Base-by-base conservation (phyloP, 2,113 vertebrate genomes). In the Zosterops lateralis region DNA sequence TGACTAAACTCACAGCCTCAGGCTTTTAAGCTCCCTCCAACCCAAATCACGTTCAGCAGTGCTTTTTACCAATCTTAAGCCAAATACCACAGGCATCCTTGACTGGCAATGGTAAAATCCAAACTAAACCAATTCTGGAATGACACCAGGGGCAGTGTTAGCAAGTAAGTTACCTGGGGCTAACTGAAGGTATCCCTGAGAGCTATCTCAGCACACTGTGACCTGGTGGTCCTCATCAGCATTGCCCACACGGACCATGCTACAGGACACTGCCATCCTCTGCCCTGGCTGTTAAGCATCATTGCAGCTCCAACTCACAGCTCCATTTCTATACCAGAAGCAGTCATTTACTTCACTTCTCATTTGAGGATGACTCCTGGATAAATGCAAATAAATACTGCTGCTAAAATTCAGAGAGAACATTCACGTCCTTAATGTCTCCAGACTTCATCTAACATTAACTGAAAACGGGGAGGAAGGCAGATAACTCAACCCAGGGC, bases 231-330 rank as follows among this genome's bases (percentile, higher is more conserved):
- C 32, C 51, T 64, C 80, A 38, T 44, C 25, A 66, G 9, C 20
- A 21, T 16, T 11, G 15, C 22, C 58, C 28, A 19, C 45, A 62
- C 0, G 1, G 38, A 26, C 34, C 56, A 48, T 0, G 0, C 2
- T 40, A 26, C 18, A 80, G 62, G 17, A 76, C 42, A 21, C 6
- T 14, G 24, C 31, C 44, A 65, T 26, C 45, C 88, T 45, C 62
- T 64, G 28, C 56, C 34, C 17, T 22, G n/a, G 24, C 32, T 78
- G 34, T 18, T 12, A 24, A 40, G 15, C 28, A 58, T 12, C 66
- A 60, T 2, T 48, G 36, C 53, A 78, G 65, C 80, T 86, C 32
- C 79, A 79, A 50, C 28, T 76, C 38, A 53, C 38, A 53, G 56
- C 42, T 60, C 34, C 29, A 7, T 11, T 62, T 34, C 58, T 68